A percentile compares a stretch with the other conserved stretches of the same genome.
Evolutionary conservation across 2,113 vertebrate species (phyloP).

Genomic region (Callopanchax toddi): DNA sequence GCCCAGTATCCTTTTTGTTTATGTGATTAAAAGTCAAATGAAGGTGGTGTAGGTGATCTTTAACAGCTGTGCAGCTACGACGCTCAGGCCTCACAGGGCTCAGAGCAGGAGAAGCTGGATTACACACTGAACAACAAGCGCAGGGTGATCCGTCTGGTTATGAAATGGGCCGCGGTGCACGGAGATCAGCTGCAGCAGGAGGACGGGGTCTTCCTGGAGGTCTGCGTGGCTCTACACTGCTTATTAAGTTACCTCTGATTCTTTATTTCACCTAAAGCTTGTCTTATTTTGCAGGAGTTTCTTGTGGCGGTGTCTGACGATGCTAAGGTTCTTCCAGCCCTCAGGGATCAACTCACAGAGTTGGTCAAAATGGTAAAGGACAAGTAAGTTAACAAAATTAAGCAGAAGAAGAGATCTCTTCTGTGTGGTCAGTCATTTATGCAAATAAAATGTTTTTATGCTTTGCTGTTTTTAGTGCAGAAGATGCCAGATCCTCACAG

Average conservation of each 20-base stretch:
- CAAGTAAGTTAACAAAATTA: slow-evolving; percentile 82
- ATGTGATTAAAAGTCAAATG: neutral
- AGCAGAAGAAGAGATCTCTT: neutral
- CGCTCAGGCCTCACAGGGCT: slow-evolving; percentile 92
- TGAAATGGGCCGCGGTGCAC: slow-evolving; percentile 88
- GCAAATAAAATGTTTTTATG: no score
- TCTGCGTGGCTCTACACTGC: slow-evolving; percentile 46
- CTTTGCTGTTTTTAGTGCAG: slow-evolving; percentile 77
- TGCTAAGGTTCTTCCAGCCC: slow-evolving; percentile 83
- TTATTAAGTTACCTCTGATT: neutral
- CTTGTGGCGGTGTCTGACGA: slow-evolving; percentile 91
- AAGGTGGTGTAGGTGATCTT: slow-evolving; percentile 71
- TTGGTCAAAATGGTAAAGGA: slow-evolving; percentile 90
- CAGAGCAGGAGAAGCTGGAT: slow-evolving; percentile 94
- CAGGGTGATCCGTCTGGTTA: slow-evolving; percentile 89
- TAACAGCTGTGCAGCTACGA: slow-evolving; percentile 90
- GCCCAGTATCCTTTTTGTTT: slow-evolving; percentile 94
- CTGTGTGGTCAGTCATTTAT: neutral
- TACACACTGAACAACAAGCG: slow-evolving; percentile 97
- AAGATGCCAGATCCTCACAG: slow-evolving; percentile 86
- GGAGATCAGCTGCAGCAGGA: slow-evolving; percentile 91
- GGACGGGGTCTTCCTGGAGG: slow-evolving; percentile 91
- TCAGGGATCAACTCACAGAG: slow-evolving; percentile 91
- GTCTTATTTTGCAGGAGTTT: slow-evolving; percentile 85
- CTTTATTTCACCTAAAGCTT: neutral